A percentile compares a stretch with the other conserved stretches of the same genome.
Evolutionary conservation across 1,140 invertebrate species (phyloP).

Genomic region (Bombus ignitus): DNA sequence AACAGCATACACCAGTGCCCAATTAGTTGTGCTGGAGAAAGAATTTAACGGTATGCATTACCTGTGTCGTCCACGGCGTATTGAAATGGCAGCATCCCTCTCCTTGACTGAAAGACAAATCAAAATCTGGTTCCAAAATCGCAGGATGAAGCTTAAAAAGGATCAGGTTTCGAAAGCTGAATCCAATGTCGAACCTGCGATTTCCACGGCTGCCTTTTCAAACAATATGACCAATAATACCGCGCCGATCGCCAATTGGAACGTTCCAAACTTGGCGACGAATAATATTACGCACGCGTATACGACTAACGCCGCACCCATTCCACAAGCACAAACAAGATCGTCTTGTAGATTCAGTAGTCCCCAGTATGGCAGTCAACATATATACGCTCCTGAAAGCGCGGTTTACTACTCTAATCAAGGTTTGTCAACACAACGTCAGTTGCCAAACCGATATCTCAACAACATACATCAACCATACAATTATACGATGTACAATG

Average conservation of each 20-base stretch:
- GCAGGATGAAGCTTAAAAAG: accelerated
- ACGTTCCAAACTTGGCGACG: no score
- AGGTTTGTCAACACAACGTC: accelerated
- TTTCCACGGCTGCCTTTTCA: no score
- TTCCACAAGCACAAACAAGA: accelerated
- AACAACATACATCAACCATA: no score
- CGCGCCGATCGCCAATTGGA: accelerated
- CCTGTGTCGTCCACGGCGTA: no score
- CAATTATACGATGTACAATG: accelerated
- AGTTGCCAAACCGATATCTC: accelerated
- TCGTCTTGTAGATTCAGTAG: accelerated
- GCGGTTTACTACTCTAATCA: accelerated
- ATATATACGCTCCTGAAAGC: accelerated
- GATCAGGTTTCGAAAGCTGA: accelerated
- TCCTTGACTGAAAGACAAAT: no score
- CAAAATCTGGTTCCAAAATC: no score
- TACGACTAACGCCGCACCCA: no score
- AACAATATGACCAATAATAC: no score
- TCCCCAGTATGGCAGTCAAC: accelerated
- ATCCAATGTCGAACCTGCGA: accelerated
- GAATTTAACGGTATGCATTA: accelerated
- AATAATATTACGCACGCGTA: no score
- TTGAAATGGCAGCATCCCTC: accelerated
- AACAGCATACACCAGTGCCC: no score
- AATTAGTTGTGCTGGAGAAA: accelerated